phyloP scores from a whole-genome alignment of 2,888 invertebrate species.

The Glaucopsyche alexis region DNA sequence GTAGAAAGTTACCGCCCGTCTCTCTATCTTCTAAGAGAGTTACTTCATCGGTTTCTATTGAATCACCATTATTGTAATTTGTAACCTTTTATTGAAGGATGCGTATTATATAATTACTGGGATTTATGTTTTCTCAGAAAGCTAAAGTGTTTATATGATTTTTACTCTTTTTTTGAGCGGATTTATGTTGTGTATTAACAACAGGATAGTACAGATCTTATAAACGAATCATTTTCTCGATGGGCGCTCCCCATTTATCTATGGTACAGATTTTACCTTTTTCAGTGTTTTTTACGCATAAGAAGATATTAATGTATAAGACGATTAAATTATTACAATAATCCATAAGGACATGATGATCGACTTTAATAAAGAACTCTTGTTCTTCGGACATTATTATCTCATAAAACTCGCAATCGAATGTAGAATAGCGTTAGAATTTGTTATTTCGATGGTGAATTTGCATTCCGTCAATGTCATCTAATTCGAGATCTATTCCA shows the following conservation, averaged over 20 bases:
- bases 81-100: neutral
- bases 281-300: too few species aligned
- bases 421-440: neutral
- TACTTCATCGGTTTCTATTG: conserved; percentile 27
- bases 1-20: conserved; percentile 72
- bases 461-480: conserved; percentile 28
- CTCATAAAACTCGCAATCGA: neutral
- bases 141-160: too few species aligned
- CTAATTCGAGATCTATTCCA: conserved; percentile 42
- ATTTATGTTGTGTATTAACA: neutral
- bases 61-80: neutral
- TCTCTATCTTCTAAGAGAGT: conserved; percentile 45
- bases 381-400: neutral
- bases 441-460: neutral
- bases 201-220: neutral
- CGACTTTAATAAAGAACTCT: too few species aligned
- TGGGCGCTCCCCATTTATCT: too few species aligned
- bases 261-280: too few species aligned
- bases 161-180: neutral
- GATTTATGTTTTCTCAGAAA: neutral
- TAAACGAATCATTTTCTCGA: too few species aligned
- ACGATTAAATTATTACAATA: too few species aligned
- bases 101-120: neutral
- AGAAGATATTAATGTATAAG: too few species aligned
- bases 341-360: too few species aligned